Evolutionary conservation across 2,113 vertebrate species (phyloP), one percentile per base, ranked within the genome.

Genomic region (Nothobranchius furzeri): DNA sequence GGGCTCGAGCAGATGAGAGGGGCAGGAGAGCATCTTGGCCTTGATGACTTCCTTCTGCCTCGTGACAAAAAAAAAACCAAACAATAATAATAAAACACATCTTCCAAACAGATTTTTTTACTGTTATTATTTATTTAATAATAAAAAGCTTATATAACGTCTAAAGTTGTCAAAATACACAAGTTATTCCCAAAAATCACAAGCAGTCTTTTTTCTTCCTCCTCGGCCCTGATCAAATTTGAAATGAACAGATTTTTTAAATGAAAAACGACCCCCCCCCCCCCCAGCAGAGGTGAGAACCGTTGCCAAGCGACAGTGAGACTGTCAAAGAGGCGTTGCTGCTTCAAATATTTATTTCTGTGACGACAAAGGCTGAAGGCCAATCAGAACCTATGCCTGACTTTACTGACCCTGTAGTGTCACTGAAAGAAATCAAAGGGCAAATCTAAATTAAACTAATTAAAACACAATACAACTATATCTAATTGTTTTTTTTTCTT

Each of bases 271-370:
- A 10, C 30, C 58, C 40, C n/a, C 20, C 0, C n/a, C 20, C 0
- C 15, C 37, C 35, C 6, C 13, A 17, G 36, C 9, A 9, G 1
- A 61, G 7, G 49, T 49, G 17, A 59, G 54, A 58, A 35, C 3
- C 15, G 82, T 82, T 87, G 82, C 84, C 69, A 79, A 45, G 84
- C 65, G 30, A 88, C 80, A 0, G 11, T 1, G 46, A 58, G 50
- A 57, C 36, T n/a, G 24, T 51, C 46, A 12, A 48, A 1, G 25
- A 36, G 46, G 42, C 60, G 60, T 48, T 7, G 36, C 64, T 55
- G 50, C 35, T 55, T 63, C 4, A 68, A 78, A 70, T 64, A 73
- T 78, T 57, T 12, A 51, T 68, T 64, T 67, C 4, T 6, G 4
- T 64, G 77, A 82, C 68, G 66, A 76, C 30, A 60, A 69, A 9